phyloP scores from a whole-genome alignment of 2,888 invertebrate genomes.

The Brenthis daphne region DNA sequence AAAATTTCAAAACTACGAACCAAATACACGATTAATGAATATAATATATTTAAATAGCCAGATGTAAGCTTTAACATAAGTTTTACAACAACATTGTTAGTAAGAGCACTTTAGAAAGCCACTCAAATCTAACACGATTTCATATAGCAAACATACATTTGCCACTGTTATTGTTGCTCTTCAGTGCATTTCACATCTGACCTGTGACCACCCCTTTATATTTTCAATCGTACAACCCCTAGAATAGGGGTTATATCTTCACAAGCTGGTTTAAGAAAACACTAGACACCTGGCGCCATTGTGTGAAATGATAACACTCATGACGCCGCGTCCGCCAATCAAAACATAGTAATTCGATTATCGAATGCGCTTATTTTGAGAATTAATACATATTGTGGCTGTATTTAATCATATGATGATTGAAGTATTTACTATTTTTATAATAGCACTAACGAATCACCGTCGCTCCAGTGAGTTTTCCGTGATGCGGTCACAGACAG shows the following conservation, averaged over 20 bases:
- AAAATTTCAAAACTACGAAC: no score
- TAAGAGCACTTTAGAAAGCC: slow-evolving; percentile 20
- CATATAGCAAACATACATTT: slow-evolving; percentile 53
- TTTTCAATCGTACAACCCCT: slow-evolving; percentile 27
- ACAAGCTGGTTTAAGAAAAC: slow-evolving; percentile 60
- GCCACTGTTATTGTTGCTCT: slow-evolving; percentile 68
- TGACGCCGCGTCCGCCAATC: slow-evolving; percentile 68
- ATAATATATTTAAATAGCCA: no score
- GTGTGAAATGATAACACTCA: slow-evolving; percentile 75
- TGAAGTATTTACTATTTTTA: no score
- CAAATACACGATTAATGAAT: no score
- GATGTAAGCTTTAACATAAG: not conserved
- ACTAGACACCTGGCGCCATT: slow-evolving; percentile 69
- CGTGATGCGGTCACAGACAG: no score
- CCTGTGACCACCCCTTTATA: slow-evolving; percentile 30
- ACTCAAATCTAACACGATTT: slow-evolving; percentile 54
- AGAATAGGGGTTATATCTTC: slow-evolving; percentile 25
- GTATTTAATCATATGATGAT: no score
- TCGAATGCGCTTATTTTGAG: slow-evolving; percentile 61
- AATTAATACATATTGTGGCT: slow-evolving; percentile 37
- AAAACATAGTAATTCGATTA: slow-evolving; percentile 76
- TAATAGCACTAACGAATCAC: no score
- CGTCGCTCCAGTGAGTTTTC: no score
- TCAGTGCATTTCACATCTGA: slow-evolving; percentile 65
- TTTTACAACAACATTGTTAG: slow-evolving; percentile 18